Base-by-base conservation (phyloP, 2,888 invertebrate genomes). In the Oscheius myriophilus region DNA sequence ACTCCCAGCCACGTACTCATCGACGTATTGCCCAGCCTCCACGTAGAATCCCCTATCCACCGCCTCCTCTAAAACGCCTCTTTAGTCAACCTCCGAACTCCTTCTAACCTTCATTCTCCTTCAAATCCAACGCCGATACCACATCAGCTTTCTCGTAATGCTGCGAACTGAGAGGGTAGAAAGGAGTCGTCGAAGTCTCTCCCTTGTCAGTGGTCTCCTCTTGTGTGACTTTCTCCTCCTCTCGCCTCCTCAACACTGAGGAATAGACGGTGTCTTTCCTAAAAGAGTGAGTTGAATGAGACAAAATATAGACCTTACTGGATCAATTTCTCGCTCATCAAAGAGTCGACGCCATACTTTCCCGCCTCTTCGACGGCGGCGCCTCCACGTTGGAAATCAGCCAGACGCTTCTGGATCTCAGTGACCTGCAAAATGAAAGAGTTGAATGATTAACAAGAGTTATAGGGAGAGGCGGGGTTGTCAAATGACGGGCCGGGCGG, bases 1-100 rank as follows among this genome's bases (percentile, higher is more conserved):
- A 9, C 75, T 80, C 16, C 80, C 85, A 9, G 80, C 82, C 12
- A 72, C 71, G 69, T 85, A 85, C 64, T 85, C 85, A 57, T 85
- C 85, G 9, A 80, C 69, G 55, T 76, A 79, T 26, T 73, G 49
- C 45, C 82, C 81, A 0, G 81, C 77, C 55, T 76, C 72, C 16
- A 83, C 74, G 69, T 80, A 85, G 66, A 84, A 85, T 45, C 85
- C 84, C n/a, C 74, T 61, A 41, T 82, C 80, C 49, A 14, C 43
- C 21, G 43, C 1, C 18, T 21, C 42, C 2, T 53, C 39, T 6
- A 9, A 33, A 33, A 33, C 33, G 9, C 9, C 9, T 9, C 33
- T 33, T 33, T 33, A 9, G 33, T 9, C 9, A 9, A 33, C 9
- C 33, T 33, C 9, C 9, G n/a, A 6, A 6, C 33, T 33, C 9